Base-by-base conservation (phyloP, 2,888 invertebrate genomes). In the Nomada fucata region DNA sequence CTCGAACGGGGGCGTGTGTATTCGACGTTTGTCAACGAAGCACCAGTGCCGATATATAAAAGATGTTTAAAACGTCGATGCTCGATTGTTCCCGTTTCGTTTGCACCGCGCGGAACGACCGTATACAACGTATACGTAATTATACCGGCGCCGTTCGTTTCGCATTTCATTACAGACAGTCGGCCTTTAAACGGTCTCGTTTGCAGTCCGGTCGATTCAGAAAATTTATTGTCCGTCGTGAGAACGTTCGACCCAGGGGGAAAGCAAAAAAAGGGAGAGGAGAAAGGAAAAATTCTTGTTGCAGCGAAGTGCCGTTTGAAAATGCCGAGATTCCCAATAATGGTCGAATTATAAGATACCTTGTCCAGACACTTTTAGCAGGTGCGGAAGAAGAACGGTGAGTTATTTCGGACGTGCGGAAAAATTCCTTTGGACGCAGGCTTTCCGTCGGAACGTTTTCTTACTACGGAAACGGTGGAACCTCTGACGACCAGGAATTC, bases 21-120 rank as follows among this genome's bases (percentile, higher is more conserved):
- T 42, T 63, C 61, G 71, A 71, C 71, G 71, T 71, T 71, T 52
- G 61, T 63, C 71, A 53, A 71, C 61, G 61, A 23, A 36, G 23
- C 20, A 36, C 52, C 47, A 15, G 47, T 2, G 47, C 47, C 47
- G 60, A 52, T 52, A 52, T 52, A 52, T 52, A 13, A 61, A 61
- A 47, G 42, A 23, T 18, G 42, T 18, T 18, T 18, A 50, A 20
- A 47, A 13, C 52, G 36, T 20, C 29, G 57, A 18, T 64, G 36
- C 10, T 20, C 64, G 64, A 64, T 26, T 15, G 5, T 64, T 50
- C 50, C 18, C 50, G 23, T 50, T 26, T 18, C 18, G 50, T 26
- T 26, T 15, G 50, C 26, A 18, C 50, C 20, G 20, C 4, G 20
- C n/a, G n/a, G 29, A 18, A 18, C 18, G 60, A 18, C 23, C 26